Percentiles rank a stretch among this genome's conserved stretches.
Conservation (phyloP, 1,140 invertebrate genomes). For the Drosophila rufa region DNA sequence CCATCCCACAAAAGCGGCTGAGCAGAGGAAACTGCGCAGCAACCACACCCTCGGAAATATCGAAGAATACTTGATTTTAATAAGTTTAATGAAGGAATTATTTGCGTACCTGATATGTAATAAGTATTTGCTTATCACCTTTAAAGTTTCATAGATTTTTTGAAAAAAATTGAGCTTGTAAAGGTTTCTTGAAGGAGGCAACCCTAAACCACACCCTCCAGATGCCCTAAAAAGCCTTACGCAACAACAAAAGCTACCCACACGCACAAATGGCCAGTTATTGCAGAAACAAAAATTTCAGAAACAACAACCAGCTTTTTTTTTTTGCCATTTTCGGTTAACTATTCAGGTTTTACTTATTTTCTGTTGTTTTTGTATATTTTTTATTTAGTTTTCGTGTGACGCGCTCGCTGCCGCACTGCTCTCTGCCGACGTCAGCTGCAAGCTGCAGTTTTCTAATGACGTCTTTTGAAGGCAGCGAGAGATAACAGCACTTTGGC, state of each 20-base stretch:
- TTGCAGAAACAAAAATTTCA: slow-evolving; percentile 45
- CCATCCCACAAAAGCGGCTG: slow-evolving; percentile 5
- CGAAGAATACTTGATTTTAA: neutral
- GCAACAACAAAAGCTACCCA: slow-evolving; percentile 67
- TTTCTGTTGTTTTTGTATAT: slow-evolving; percentile 12
- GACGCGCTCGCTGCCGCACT: slow-evolving; percentile 6
- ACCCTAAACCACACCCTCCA: slow-evolving; percentile 78
- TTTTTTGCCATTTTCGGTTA: slow-evolving; percentile 45
- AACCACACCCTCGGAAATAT: slow-evolving; percentile 57
- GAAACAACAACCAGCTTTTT: slow-evolving; percentile 2
- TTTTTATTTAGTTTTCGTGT: neutral
- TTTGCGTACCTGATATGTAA: neutral
- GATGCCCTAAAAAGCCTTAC: slow-evolving; percentile 81
- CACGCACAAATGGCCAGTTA: slow-evolving; percentile 57
- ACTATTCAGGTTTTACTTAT: slow-evolving; percentile 25
- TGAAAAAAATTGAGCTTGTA: neutral
- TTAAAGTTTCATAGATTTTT: neutral
- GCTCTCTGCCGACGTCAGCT: slow-evolving; percentile 25
- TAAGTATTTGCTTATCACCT: too few species aligned
- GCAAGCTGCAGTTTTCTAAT: slow-evolving; percentile 38
- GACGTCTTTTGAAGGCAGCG: slow-evolving; percentile 33
- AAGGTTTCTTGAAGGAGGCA: neutral
- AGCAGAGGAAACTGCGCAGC: slow-evolving; percentile 36
- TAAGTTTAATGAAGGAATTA: neutral
- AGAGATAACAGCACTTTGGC: slow-evolving; percentile 26